These are phyloP conservation scores for Pogonocherus hispidulus DNA, from an alignment of 2,888 invertebrate species.

Conservation along the genomic window DNA sequence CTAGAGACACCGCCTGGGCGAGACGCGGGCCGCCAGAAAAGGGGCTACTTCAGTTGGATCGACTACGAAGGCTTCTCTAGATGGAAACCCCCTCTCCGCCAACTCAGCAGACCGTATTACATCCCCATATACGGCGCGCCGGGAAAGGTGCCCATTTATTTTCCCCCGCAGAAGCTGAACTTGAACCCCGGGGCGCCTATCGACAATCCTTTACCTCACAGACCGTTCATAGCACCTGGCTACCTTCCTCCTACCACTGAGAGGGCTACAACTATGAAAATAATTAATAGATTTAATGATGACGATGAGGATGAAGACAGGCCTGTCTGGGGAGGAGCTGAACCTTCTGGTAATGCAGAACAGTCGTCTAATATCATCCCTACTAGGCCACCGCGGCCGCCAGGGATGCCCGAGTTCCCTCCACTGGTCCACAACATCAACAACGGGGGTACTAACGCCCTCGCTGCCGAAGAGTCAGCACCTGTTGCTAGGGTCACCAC, in stretches of 20 bases:
- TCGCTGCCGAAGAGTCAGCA: slow-evolving; percentile 53
- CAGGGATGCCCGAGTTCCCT: slow-evolving; percentile 40
- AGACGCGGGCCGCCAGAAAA: slow-evolving; percentile 19
- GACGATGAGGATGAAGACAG: slow-evolving; percentile 55
- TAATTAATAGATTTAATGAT: slow-evolving; percentile 43
- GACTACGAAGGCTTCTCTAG: slow-evolving; percentile 33
- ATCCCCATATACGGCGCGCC: slow-evolving; percentile 62
- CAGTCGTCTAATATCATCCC: slow-evolving; percentile 9
- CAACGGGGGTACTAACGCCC: slow-evolving; percentile 22
- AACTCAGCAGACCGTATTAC: slow-evolving; percentile 62
- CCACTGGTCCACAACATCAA: slow-evolving; percentile 53
- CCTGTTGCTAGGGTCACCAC: slow-evolving; percentile 17
- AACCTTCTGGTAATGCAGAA: too few species aligned
- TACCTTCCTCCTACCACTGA: slow-evolving; percentile 58
- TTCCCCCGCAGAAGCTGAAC: slow-evolving; percentile 61
- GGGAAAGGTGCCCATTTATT: slow-evolving; percentile 61
- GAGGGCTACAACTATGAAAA: slow-evolving; percentile 32
- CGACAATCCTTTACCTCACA: slow-evolving; percentile 53
- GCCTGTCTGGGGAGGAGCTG: slow-evolving; percentile 60
- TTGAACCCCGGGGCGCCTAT: slow-evolving; percentile 55
- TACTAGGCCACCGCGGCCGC: slow-evolving; percentile 39
- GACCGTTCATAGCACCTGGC: slow-evolving; percentile 49
- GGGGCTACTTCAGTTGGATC: slow-evolving; percentile 3
- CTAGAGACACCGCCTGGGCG: too few species aligned
- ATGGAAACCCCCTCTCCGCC: slow-evolving; percentile 59